Conservation (phyloP, 2,888 invertebrate species). For the Andrena trimmerana region DNA sequence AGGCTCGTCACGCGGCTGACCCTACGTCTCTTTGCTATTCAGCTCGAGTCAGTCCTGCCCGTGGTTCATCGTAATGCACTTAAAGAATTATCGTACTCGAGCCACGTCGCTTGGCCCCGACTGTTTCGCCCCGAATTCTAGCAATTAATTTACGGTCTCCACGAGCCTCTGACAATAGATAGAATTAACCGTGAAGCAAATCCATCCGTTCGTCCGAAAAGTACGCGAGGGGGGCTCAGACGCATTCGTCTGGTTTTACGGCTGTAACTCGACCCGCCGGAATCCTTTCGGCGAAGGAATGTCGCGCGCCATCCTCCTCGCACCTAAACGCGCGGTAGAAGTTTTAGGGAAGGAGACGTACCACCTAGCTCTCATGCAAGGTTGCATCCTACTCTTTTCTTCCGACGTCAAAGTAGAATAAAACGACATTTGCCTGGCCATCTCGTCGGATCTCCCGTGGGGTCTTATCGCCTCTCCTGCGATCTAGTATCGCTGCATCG, state of each 20-base stretch:
- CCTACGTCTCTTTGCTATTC: conserved; percentile 48
- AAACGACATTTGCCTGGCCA: conserved; percentile 76
- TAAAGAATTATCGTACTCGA: conserved; percentile 19
- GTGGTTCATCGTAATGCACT: conserved; percentile 23
- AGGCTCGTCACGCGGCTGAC: conserved; percentile 52
- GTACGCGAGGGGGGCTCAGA: neutral
- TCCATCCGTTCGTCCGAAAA: too few relatives aligned
- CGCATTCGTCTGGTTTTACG: too few relatives aligned
- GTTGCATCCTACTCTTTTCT: conserved; percentile 81
- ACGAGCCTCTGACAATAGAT: neutral
- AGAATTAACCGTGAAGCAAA: neutral
- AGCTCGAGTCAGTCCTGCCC: conserved; percentile 24
- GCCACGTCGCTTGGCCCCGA: neutral
- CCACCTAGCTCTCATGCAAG: conserved; percentile 81
- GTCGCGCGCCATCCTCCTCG: neutral
- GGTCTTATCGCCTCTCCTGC: conserved; percentile 25
- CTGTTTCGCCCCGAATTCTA: neutral
- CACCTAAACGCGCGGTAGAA: conserved; percentile 29
- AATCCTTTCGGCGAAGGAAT: neutral
- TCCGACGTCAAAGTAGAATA: conserved; percentile 80
- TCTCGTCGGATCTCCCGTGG: conserved; percentile 26
- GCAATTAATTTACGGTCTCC: neutral
- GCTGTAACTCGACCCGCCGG: conserved; percentile 4
- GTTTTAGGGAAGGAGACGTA: conserved; percentile 72
- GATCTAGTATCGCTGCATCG: conserved; percentile 19